phyloP scores from a whole-genome alignment of 2,113 vertebrate species.

The Phylloscopus trochiloides region DNA sequence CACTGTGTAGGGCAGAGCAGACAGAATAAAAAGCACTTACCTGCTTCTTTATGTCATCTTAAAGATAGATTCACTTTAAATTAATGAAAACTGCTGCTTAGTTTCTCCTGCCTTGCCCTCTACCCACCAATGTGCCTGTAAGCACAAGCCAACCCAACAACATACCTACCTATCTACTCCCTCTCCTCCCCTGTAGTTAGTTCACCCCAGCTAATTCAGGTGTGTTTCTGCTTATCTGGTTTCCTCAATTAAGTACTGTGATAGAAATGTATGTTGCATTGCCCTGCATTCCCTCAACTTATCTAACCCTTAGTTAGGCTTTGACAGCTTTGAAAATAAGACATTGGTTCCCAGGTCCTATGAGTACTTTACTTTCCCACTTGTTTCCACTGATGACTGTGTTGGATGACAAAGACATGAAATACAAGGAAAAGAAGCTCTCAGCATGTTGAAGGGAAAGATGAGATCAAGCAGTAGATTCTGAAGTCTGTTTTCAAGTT shows the following conservation, averaged over 20 bases:
- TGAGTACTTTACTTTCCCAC: background rate
- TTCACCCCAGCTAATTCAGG: background rate
- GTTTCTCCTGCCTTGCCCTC: background rate
- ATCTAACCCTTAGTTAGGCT: background rate
- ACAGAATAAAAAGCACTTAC: background rate
- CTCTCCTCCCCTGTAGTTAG: background rate
- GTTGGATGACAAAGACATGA: background rate
- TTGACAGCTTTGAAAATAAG: background rate
- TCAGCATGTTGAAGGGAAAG: background rate
- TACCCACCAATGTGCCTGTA: fast-evolving
- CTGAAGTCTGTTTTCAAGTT: background rate
- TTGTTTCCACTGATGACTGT: background rate
- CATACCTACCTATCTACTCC: too few species aligned
- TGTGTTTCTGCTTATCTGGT: background rate
- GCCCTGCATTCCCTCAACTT: background rate
- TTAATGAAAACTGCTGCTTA: background rate
- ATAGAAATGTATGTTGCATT: fast-evolving
- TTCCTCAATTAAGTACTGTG: background rate
- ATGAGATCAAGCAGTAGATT: background rate
- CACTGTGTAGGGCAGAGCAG: background rate
- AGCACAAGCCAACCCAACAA: background rate
- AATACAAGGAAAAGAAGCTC: background rate
- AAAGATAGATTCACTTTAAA: background rate
- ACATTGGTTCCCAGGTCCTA: background rate
- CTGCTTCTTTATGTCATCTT: background rate